Evolutionary conservation across 2,113 vertebrate genomes (phyloP).

Genomic region (Sciurus niger): DNA sequence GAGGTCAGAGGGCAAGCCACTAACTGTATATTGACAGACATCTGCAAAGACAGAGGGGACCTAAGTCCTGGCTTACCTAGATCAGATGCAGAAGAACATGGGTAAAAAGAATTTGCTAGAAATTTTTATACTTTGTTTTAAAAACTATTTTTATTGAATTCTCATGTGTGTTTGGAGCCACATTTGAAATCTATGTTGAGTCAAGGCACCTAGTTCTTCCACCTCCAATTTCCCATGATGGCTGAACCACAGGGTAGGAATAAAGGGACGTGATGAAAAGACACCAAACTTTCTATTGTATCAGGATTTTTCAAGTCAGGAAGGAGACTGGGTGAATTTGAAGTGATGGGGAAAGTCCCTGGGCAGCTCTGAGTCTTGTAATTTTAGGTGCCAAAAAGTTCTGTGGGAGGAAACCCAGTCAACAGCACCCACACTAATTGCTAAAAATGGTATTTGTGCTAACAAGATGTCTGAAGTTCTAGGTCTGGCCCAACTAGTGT

Average conservation of each 20-base stretch:
- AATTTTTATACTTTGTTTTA: background rate
- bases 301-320: background rate
- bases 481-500: background rate
- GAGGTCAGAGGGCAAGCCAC: background rate
- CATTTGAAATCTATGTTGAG: slow-evolving; percentile 39
- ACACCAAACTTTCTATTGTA: background rate
- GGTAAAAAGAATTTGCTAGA: background rate
- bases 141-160: slow-evolving; percentile 31
- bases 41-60: background rate
- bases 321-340: background rate
- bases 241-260: background rate
- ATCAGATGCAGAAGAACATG: background rate
- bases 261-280: background rate
- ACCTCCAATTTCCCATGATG: background rate
- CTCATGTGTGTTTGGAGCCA: background rate
- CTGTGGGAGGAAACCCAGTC: background rate
- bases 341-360: background rate
- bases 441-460: background rate
- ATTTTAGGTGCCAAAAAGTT: background rate
- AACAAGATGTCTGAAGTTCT: background rate
- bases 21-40: background rate
- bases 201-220: background rate
- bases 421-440: background rate
- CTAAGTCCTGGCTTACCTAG: background rate
- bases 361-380: background rate